phyloP scores from a whole-genome alignment of 2,888 invertebrate genomes.

The Pterostichus madidus region DNA sequence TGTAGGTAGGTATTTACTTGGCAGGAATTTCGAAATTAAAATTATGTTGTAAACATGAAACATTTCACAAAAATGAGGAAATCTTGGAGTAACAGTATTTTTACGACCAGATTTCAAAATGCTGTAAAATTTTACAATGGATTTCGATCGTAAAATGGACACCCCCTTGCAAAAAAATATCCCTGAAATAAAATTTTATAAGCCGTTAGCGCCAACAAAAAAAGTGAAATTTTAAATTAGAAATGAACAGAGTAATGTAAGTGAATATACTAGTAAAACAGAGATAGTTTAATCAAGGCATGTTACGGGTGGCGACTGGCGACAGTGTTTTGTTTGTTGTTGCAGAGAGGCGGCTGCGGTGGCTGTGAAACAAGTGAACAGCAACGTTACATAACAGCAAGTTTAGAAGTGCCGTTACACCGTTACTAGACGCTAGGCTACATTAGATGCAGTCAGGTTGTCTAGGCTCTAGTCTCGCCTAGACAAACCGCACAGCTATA shows the following conservation, averaged over 20 bases:
- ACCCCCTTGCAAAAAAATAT: too few species aligned
- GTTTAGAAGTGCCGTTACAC: conserved; percentile 56
- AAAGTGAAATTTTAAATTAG: background rate
- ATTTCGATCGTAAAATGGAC: too few species aligned
- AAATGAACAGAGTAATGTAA: background rate
- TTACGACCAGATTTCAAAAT: conserved; percentile 27
- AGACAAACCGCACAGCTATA: conserved; percentile 28
- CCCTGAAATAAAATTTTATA: too few species aligned
- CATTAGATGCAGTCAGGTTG: conserved; percentile 64
- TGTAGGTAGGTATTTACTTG: background rate
- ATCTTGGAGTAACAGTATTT: conserved; percentile 43
- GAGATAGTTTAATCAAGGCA: background rate
- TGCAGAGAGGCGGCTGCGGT: conserved; percentile 11
- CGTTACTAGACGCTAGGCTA: conserved; percentile 49
- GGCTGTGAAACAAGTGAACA: conserved; percentile 45
- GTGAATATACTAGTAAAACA: background rate
- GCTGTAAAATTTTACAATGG: conserved; percentile 31
- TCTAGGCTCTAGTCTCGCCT: conserved; percentile 55
- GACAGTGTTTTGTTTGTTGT: conserved; percentile 41
- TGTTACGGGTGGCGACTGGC: conserved; percentile 1
- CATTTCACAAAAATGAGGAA: conserved; percentile 33
- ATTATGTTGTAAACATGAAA: conserved; percentile 43
- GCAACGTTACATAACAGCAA: conserved; percentile 60
- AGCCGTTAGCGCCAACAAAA: background rate
- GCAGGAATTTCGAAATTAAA: conserved; percentile 47